These are phyloP conservation scores for Hippocampus mohnikei DNA, from an alignment of 2,113 vertebrate species.

Conservation along the genomic window DNA sequence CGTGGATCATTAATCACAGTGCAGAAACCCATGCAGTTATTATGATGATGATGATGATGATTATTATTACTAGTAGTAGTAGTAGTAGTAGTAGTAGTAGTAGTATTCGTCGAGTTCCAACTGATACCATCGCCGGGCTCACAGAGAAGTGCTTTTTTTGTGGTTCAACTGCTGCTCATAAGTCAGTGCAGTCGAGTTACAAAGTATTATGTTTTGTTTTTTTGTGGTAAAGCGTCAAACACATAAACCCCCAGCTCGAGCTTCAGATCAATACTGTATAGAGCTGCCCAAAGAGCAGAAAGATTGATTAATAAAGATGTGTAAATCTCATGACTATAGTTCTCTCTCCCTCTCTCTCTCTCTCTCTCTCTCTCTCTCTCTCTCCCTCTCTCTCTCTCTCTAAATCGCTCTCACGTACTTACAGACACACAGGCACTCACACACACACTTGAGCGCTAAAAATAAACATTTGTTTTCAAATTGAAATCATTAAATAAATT, in stretches of 20 bases:
- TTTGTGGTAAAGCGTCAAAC: conserved; percentile 59
- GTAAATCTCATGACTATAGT: conserved; percentile 39
- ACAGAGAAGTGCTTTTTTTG: neutral
- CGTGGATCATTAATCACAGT: too few species aligned
- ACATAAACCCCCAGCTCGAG: conserved; percentile 32
- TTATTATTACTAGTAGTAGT: too few species aligned
- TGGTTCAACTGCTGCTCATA: conserved; percentile 27
- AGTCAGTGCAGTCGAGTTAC: conserved; percentile 33
- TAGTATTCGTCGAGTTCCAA: too few species aligned
- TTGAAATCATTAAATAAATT: too few species aligned
- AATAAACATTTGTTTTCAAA: too few species aligned
- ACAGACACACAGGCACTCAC: conserved; percentile 6
- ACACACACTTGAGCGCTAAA: neutral
- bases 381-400: conserved; percentile 4
- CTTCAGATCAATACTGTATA: conserved; percentile 59
- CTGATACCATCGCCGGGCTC: too few species aligned
- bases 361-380: conserved; percentile 14
- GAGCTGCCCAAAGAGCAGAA: conserved; percentile 38
- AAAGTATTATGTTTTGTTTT: conserved; percentile 38
- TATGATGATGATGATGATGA: too few species aligned
- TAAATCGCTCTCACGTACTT: conserved; percentile 13
- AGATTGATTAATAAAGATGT: conserved; percentile 62
- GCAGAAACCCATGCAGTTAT: too few species aligned
- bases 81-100: too few species aligned
- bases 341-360: neutral